These are phyloP conservation scores for Denticeps clupeoides DNA, from an alignment of 2,797 vertebrate genomes.

Conservation along the genomic window DNA sequence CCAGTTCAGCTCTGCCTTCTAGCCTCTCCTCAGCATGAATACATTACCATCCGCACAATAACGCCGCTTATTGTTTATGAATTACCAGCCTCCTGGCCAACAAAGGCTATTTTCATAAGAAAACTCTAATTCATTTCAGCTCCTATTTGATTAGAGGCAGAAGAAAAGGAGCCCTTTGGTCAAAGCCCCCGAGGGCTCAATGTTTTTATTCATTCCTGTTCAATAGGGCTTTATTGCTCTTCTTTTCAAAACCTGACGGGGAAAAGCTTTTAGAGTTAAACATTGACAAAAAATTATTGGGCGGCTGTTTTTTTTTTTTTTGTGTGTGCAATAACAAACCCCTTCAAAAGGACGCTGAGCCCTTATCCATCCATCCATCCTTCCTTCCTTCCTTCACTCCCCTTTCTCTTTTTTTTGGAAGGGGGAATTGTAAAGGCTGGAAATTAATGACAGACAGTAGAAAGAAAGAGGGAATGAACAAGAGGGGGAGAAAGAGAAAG, in stretches of 20 bases:
- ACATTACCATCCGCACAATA: conserved; percentile 86
- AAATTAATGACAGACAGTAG: conserved; percentile 78
- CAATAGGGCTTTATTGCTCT: conserved; percentile 79
- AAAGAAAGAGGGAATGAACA: conserved; percentile 9
- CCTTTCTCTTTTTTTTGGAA: conserved; percentile 51
- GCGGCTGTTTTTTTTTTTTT: conserved; percentile 62
- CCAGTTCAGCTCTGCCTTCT: conserved; percentile 34
- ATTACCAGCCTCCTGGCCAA: conserved; percentile 82
- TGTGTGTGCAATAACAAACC: conserved; percentile 60
- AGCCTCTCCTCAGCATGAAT: conserved; percentile 76
- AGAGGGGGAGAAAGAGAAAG: conserved; percentile 30
- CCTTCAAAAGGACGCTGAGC: conserved; percentile 70
- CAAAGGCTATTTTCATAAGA: conserved; percentile 91
- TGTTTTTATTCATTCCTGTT: conserved; percentile 73
- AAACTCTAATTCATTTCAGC: conserved; percentile 85
- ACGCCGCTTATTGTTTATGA: conserved; percentile 86
- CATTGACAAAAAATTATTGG: conserved; percentile 87
- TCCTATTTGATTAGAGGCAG: conserved; percentile 84
- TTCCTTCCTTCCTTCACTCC: conserved; percentile 41
- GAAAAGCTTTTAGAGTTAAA: conserved; percentile 88
- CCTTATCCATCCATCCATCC: conserved; percentile 63
- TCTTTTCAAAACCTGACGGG: conserved; percentile 83
- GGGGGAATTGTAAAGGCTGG: conserved; percentile 68
- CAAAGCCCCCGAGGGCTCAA: conserved; percentile 75
- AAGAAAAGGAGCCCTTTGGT: conserved; percentile 75